Conservation (phyloP, 2,113 vertebrate species). For the Ranitomeya variabilis region DNA sequence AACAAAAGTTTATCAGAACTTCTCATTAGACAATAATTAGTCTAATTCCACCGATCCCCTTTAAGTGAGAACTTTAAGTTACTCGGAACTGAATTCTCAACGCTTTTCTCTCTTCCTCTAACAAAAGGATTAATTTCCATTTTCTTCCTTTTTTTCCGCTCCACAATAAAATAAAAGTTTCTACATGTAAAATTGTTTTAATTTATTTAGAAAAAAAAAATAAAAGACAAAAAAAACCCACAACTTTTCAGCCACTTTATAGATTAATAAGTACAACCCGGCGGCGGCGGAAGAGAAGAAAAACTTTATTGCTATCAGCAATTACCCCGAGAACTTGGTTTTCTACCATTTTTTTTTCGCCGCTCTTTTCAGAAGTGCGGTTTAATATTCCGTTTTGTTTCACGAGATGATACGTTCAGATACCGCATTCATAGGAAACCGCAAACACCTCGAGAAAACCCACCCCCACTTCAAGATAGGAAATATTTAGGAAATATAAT, state of each 20-base stretch:
- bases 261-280: constrained; percentile 9
- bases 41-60: not conserved
- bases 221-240: not conserved
- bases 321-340: constrained; percentile 5
- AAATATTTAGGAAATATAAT: constrained; percentile 58
- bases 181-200: not conserved
- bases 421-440: constrained; percentile 40
- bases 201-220: not conserved
- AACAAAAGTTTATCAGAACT: not conserved
- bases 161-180: constrained; percentile 7
- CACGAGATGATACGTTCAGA: constrained; percentile 48
- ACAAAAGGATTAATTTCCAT: not conserved
- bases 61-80: not conserved
- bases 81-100: not conserved
- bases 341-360: not conserved
- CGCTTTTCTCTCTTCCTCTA: not conserved
- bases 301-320: constrained; percentile 49
- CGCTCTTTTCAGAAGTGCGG: constrained; percentile 6
- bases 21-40: not conserved
- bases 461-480: constrained; percentile 48
- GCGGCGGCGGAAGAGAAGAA: not conserved
- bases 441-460: constrained; percentile 34
- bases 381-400: constrained; percentile 51
- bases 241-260: constrained; percentile 24
- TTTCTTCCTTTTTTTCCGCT: not conserved